Base-by-base conservation (phyloP, 2,888 invertebrate species). In the Meganola albula region DNA sequence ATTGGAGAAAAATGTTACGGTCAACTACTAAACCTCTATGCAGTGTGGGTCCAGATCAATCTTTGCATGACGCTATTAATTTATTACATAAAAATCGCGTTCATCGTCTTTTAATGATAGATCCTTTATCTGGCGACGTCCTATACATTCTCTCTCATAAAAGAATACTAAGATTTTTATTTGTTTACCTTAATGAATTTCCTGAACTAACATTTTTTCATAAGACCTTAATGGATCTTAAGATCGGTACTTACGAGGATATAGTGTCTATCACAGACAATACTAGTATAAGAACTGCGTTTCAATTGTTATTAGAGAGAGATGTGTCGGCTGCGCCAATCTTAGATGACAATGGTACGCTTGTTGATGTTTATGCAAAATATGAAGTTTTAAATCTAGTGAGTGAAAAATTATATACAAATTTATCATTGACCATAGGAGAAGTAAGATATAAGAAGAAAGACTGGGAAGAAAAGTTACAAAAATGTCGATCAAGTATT, bases 381-480 rank as follows among this genome's bases (percentile, higher is more conserved):
- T 85, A 82, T 61, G 85, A 86, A 73, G 85, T 86, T 44, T 74
- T 86, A 52, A 95, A 96, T 88, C 87, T 96, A 82, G 96, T 96
- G 43, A 95, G 94, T 58, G 96, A 96, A 80, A 96, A 96, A 84
- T 93, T 96, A 34, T 97, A 96, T 85, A 93, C 94, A 72, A 94
- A 96, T 85, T 88, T 97, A 69, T 94, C 95, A 69, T 90, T 95
- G 54, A 92, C 95, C 12, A 84, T 97, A 63, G 92, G 92, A 63
- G 91, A 95, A 75, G 95, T 96, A 50, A 92, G 96, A 65, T 92
- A 93, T 66, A 93, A 94, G 78, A 89, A 95, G 68, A 94, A 93
- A 80, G 94, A 95, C 86, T 95, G 94, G 92, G 95, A 95, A 77
- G 96, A 96, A 83, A 95, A 95, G 58, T 93, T 97, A 58, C 93